Conservation (phyloP, 2,113 vertebrate genomes). For the Glaucomys volans region DNA sequence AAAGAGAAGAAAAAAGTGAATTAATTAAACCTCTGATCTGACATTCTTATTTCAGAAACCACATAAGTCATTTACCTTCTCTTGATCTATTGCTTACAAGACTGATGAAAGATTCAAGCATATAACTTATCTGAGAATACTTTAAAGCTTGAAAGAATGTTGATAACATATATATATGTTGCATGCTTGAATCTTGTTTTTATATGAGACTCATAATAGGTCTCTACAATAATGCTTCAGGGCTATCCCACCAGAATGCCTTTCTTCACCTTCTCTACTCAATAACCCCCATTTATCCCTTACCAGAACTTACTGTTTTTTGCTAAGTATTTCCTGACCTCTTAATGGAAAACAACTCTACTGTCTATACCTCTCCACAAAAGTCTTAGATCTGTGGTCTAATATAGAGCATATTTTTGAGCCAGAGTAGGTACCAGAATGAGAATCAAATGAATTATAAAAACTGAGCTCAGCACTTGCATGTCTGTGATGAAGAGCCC, state of each 20-base stretch:
- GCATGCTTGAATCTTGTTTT: neutral
- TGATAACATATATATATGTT: neutral
- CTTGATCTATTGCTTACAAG: neutral
- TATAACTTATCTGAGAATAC: neutral
- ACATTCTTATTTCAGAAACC: neutral
- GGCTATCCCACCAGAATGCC: neutral
- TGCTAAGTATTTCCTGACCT: neutral
- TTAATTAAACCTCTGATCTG: conserved; percentile 30
- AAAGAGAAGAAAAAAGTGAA: conserved; percentile 3
- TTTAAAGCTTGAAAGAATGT: neutral
- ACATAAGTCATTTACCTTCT: neutral
- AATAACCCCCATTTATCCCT: neutral
- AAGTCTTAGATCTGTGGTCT: neutral
- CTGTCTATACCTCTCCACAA: too few species aligned
- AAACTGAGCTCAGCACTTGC: neutral
- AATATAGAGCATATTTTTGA: neutral
- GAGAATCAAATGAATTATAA: neutral
- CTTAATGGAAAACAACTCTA: neutral
- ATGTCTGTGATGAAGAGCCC: neutral
- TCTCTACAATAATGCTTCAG: neutral
- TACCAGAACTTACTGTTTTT: neutral
- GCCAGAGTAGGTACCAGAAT: neutral
- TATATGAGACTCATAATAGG: too few species aligned
- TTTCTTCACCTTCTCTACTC: neutral
- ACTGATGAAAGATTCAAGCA: neutral